Evolutionary conservation across 2,113 vertebrate genomes (phyloP), one percentile per base, ranked within the genome.

Genomic region (Rallus limicola): DNA sequence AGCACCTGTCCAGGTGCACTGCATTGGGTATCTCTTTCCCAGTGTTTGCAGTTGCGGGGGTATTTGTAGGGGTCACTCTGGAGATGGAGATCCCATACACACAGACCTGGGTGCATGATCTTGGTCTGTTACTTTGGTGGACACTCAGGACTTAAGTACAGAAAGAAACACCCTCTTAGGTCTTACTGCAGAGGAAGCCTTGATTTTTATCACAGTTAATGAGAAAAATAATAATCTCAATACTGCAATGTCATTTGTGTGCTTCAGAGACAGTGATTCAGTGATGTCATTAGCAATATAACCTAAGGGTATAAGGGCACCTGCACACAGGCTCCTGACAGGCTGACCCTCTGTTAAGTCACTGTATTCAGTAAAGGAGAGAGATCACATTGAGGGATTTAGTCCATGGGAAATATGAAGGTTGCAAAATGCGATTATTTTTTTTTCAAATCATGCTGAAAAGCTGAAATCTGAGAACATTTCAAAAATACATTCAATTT

Each of bases 51-150:
- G 24, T 48, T 58, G 48, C 34, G 64, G 52, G 34, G 36, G 5
- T 28, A 44, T 42, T 71, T 84, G 19, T n/a, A 48, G 59, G 29
- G 21, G 7, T 88, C 26, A 4, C 72, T 56, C 67, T 88, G 86
- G 46, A 91, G 62, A 13, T 21, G 24, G 38, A 82, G 26, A 20
- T 50, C 17, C 52, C 0, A 0, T 46, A 15, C 20, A 6, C 1
- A 1, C 36, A 44, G 33, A n/a, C 14, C 60, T 1, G 1, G 7
- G 14, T 82, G 25, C 1, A 0, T 70, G 40, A 50, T 31, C 6
- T 26, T 55, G 14, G 20, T 59, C 38, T 80, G 19, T 62, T 70
- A 28, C 0, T 0, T 26, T 5, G 23, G 25, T 55, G 25, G 31
- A 15, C 33, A 42, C 8, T 80, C 31, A 65, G 24, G 36, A 92